phyloP scores from a whole-genome alignment of 2,797 vertebrate genomes.

The Scleropages formosus region DNA sequence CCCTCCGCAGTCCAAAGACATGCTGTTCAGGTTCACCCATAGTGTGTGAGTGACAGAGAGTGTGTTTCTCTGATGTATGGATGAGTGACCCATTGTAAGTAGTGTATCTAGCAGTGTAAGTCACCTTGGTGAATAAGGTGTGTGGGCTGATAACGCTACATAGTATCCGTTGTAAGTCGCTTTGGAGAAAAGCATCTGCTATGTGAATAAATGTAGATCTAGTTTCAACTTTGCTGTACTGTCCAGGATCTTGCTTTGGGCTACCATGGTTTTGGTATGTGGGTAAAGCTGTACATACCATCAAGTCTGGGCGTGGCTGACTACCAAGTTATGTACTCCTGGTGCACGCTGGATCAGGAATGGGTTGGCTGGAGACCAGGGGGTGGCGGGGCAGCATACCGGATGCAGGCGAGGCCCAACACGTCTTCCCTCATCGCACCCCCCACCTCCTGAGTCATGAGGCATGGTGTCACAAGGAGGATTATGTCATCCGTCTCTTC shows the following conservation, averaged over 20 bases:
- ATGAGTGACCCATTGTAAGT: no score
- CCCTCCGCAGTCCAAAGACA: no score
- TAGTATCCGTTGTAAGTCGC: no score
- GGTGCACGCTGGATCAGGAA: neutral
- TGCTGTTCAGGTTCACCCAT: no score
- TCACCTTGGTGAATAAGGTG: no score
- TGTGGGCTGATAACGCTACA: no score
- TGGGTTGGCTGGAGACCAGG: neutral
- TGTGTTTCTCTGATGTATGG: no score
- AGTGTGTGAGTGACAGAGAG: no score
- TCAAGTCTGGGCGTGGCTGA: neutral
- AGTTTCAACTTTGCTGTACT: neutral
- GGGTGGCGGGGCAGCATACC: no score
- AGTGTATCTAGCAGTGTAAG: no score
- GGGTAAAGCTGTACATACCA: neutral
- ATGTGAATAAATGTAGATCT: no score
- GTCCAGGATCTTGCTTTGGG: neutral
- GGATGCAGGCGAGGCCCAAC: neutral
- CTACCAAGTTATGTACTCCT: neutral
- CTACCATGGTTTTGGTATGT: neutral
- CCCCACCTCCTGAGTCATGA: slow-evolving; percentile 34
- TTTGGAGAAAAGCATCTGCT: no score
- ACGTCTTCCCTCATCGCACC: neutral
- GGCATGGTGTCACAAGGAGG: slow-evolving; percentile 37
- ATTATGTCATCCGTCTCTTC: slow-evolving; percentile 32